phyloP scores from a whole-genome alignment of 2,888 invertebrate species.

The Pollenia amentaria region DNA sequence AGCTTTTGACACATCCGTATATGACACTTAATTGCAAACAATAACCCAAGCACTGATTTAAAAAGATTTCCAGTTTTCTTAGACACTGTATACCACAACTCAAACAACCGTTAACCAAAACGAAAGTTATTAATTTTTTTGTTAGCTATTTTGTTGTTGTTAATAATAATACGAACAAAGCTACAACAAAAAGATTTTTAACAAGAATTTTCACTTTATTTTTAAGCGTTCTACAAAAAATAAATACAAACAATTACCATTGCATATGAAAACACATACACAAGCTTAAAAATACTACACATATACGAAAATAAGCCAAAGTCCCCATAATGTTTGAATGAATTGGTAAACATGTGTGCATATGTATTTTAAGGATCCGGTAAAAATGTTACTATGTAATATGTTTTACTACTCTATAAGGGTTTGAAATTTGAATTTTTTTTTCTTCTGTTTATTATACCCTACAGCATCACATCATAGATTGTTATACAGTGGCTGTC shows the following conservation, averaged over 20 bases:
- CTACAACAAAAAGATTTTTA: constrained; percentile 50
- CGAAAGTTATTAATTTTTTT: constrained; percentile 61
- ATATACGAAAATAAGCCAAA: neutral
- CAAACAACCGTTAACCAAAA: constrained; percentile 55
- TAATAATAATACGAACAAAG: constrained; percentile 36
- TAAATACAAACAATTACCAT: constrained; percentile 43
- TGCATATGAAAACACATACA: neutral
- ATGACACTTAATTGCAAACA: constrained; percentile 7
- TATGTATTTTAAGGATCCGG: neutral
- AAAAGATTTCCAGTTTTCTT: neutral
- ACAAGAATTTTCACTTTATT: constrained; percentile 75
- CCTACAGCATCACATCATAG: too few species aligned
- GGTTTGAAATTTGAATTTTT: neutral
- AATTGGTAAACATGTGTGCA: neutral
- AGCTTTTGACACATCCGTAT: too few species aligned
- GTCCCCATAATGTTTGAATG: neutral
- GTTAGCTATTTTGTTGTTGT: constrained; percentile 49
- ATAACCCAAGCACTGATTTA: neutral
- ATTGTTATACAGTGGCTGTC: too few species aligned
- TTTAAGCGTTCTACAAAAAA: constrained; percentile 68
- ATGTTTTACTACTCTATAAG: neutral
- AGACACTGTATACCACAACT: constrained; percentile 33
- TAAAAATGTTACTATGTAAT: neutral
- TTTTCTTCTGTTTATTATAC: neutral
- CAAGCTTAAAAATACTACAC: neutral